A percentile compares a stretch with the other conserved stretches of the same genome.
These are phyloP conservation scores for Oenanthe oenanthe DNA, from an alignment of 2,113 vertebrate species.

Conservation along the genomic window DNA sequence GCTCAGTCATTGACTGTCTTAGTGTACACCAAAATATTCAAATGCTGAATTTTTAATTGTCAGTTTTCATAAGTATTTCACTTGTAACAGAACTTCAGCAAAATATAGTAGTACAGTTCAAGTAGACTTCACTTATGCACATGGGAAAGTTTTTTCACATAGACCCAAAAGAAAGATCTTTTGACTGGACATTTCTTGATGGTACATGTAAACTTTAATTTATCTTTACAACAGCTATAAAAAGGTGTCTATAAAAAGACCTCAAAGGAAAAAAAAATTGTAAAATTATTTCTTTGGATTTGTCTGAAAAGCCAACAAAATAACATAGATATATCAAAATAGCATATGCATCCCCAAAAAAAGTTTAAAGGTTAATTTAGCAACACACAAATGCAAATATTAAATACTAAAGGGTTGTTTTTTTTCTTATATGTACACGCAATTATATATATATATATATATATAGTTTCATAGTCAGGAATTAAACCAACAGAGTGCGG, in stretches of 20 bases:
- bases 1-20: neutral
- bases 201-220: neutral
- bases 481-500: neutral
- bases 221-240: neutral
- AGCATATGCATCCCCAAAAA: neutral
- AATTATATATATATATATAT: accelerated
- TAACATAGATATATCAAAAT: neutral
- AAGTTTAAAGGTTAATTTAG: neutral
- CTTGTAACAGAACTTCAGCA: neutral
- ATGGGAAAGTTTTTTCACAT: neutral
- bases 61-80: neutral
- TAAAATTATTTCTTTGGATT: neutral
- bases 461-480: neutral
- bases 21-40: neutral
- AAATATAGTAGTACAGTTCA: neutral
- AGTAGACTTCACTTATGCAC: neutral
- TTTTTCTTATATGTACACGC: neutral
- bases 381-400: neutral
- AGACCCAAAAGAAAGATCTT: neutral
- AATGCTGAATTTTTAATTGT: neutral
- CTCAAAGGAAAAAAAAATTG: neutral
- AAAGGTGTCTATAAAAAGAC: neutral
- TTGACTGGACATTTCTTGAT: neutral
- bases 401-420: neutral
- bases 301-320: neutral